These are phyloP conservation scores for Chelonoidis abingdonii DNA, from an alignment of 2,113 vertebrate genomes.

Conservation along the genomic window DNA sequence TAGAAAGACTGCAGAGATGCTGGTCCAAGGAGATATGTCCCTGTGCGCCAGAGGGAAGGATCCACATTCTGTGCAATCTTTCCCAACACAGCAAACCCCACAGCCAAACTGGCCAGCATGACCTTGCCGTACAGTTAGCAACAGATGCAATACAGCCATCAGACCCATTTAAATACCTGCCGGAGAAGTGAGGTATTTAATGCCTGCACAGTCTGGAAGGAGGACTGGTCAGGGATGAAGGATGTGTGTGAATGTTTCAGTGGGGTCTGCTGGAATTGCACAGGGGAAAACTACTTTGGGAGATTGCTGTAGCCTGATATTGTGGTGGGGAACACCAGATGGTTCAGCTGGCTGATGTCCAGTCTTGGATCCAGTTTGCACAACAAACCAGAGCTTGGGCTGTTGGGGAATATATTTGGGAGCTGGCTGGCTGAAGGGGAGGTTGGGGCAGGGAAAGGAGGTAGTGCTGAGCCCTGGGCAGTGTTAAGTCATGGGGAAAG, in stretches of 20 bases:
- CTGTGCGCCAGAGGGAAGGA: not conserved
- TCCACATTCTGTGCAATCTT: not conserved
- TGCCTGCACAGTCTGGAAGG: not conserved
- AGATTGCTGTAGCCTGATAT: not conserved
- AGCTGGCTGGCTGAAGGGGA: not conserved
- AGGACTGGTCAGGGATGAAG: not conserved
- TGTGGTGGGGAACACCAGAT: not conserved
- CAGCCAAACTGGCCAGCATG: not conserved
- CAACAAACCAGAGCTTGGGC: not conserved
- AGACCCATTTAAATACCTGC: not conserved
- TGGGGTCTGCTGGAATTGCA: not conserved
- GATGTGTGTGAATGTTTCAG: not conserved
- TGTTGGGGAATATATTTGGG: not conserved
- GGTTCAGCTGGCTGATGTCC: not conserved
- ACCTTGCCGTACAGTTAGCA: not conserved
- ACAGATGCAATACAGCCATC: not conserved
- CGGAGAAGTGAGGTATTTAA: not conserved
- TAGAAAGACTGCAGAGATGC: not conserved
- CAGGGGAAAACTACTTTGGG: not conserved
- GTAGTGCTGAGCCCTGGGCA: not conserved
- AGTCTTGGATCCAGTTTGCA: not conserved
- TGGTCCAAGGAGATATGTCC: not conserved
- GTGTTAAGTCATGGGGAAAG: not conserved
- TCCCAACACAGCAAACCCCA: not conserved
- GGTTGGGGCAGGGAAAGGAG: not conserved